phyloP scores from a whole-genome alignment of 2,797 vertebrate species.

The Garrulus glandarius region DNA sequence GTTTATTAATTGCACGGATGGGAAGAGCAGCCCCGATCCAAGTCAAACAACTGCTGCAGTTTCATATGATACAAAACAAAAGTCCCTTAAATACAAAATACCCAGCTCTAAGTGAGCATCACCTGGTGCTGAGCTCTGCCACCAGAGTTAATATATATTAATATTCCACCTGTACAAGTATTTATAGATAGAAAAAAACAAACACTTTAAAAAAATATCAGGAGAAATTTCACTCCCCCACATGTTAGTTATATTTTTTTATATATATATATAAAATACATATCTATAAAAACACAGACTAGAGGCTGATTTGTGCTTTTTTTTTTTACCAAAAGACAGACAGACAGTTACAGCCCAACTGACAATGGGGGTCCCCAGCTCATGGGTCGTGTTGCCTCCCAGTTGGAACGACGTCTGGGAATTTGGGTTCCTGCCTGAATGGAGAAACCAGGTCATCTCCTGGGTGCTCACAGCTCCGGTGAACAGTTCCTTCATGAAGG shows the following conservation, averaged over 20 bases:
- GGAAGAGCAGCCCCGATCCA: neutral
- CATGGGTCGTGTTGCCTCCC: neutral
- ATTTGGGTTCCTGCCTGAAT: neutral
- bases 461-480: fast-evolving
- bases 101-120: neutral
- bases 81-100: constrained; percentile 68
- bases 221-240: neutral
- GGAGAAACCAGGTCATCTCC: neutral
- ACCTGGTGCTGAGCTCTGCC: neutral
- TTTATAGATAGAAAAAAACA: constrained; percentile 67
- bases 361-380: neutral
- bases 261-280: neutral
- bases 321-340: neutral
- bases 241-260: neutral
- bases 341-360: neutral
- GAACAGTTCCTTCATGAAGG: neutral
- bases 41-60: neutral
- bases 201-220: constrained; percentile 26
- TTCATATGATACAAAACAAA: constrained; percentile 36
- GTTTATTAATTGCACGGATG: constrained; percentile 57
- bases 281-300: constrained; percentile 28
- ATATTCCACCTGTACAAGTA: constrained; percentile 75
- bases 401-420: neutral
- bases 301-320: neutral
- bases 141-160: constrained; percentile 65